Conservation (phyloP, 2,888 invertebrate genomes). For the Pseudanteris insignis region DNA sequence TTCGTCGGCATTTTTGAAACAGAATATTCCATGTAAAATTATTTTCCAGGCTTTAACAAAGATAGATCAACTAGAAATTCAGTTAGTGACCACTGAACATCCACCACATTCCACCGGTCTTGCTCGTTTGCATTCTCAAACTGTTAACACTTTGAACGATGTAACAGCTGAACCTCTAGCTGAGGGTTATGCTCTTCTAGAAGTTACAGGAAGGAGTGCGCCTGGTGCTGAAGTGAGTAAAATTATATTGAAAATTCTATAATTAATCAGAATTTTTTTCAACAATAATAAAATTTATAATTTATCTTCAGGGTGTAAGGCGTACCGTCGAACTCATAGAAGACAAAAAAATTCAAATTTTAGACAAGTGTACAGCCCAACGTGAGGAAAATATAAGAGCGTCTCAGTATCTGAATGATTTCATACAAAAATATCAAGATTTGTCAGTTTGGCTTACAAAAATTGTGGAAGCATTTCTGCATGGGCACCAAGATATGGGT, state of each 20-base stretch:
- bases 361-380: constrained; percentile 73
- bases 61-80: constrained; percentile 79
- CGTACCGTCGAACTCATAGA: constrained; percentile 78
- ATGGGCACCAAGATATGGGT: constrained; percentile 81
- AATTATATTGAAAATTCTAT: too few relatives aligned
- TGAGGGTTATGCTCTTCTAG: constrained; percentile 78
- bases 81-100: constrained; percentile 74
- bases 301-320: constrained; percentile 74
- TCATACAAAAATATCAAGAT: constrained; percentile 76
- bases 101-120: constrained; percentile 74
- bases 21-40: too few relatives aligned
- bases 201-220: constrained; percentile 72
- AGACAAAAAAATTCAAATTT: constrained; percentile 75
- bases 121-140: constrained; percentile 74
- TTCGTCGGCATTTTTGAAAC: too few relatives aligned
- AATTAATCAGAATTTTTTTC: too few relatives aligned
- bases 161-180: constrained; percentile 75
- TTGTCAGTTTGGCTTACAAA: constrained; percentile 79
- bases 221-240: constrained; percentile 71
- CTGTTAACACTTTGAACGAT: constrained; percentile 74
- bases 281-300: too few relatives aligned
- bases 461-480: constrained; percentile 78
- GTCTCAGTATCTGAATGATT: constrained; percentile 75
- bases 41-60: constrained; percentile 75
- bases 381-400: constrained; percentile 76